A percentile compares a stretch with the other conserved stretches of the same genome.
These are phyloP conservation scores for Nibea albiflora DNA, from an alignment of 2,113 vertebrate genomes.

Conservation along the genomic window DNA sequence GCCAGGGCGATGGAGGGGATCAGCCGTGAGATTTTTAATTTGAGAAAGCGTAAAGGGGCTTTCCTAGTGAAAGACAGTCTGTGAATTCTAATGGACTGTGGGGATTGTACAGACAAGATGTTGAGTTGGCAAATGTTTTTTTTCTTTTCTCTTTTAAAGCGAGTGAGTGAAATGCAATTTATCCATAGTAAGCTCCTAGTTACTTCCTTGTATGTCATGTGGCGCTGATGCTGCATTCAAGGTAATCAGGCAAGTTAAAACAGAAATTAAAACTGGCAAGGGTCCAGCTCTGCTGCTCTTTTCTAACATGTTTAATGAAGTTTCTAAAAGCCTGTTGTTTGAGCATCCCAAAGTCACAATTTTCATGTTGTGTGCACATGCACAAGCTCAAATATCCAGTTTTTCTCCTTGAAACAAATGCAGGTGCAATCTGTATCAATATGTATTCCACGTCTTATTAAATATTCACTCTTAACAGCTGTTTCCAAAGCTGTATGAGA, in stretches of 20 bases:
- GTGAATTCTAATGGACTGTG: constrained; percentile 69
- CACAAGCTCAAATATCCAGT: background rate
- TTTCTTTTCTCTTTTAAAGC: constrained; percentile 15
- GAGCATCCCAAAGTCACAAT: background rate
- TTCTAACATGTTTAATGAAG: constrained; percentile 3
- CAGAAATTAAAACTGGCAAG: background rate
- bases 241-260: background rate
- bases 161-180: constrained; percentile 19
- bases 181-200: background rate
- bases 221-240: background rate
- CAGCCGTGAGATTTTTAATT: constrained; percentile 78
- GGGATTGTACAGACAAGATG: constrained; percentile 55
- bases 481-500: constrained; percentile 60
- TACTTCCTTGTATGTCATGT: background rate
- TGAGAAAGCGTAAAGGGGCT: constrained; percentile 72
- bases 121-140: constrained; percentile 42
- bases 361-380: background rate
- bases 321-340: constrained; percentile 3
- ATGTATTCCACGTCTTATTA: constrained; percentile 23
- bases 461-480: constrained; percentile 61
- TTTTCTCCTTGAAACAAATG: constrained; percentile 26
- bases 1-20: constrained; percentile 76
- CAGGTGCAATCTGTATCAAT: constrained; percentile 38
- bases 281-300: background rate
- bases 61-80: constrained; percentile 57